Base-by-base conservation (phyloP, 2,113 vertebrate genomes). In the Oncorhynchus kisutch region DNA sequence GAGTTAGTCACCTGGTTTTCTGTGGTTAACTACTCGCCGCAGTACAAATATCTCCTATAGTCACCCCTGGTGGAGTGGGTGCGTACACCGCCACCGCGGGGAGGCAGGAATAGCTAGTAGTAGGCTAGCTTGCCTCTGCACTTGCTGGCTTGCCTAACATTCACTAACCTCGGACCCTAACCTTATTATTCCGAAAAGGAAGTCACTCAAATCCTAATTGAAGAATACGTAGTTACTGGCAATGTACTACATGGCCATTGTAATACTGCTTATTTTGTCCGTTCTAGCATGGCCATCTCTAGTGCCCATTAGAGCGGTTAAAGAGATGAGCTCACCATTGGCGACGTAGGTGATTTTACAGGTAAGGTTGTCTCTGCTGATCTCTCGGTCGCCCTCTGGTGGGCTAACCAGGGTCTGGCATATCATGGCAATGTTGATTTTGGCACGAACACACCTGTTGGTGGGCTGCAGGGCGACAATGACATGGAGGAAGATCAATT, bases 291-390 rank as follows among this genome's bases (percentile, higher is more conserved):
- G 59, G 59, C 16, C 5, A 62, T 22, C 59, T 8, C n/a, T 22
- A 22, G 59, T 9, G n/a, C 9, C 39, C 12, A 45, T 45, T 45
- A 12, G 39, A 45, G 39, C 9, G 39, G 39, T 45, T 45, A 3
- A 9, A 9, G 5, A 49, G 7, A 3, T n/a, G 39, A 22, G 45
- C 94, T 82, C 92, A 99, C 98, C 98, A 82, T 99, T 99, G 83
- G 98, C 98, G 73, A 99, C 96, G 75, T 99, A 99, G 0, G 97
- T 99, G 88, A 99, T 99, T 95, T 96, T 99, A 93, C 97, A 99
- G 51, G 96, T 86, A 84, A 99, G 94, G 73, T 99, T 97, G 87
- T 99, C 96, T 84, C 97, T 95, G 93, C 96, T 96, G 89, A 99
- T 94, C 84, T 97, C 95, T 81, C 96, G 95, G 81, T 98, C 95